These are phyloP conservation scores for Octomys mimax DNA, from an alignment of 2,797 vertebrate genomes.

Conservation along the genomic window DNA sequence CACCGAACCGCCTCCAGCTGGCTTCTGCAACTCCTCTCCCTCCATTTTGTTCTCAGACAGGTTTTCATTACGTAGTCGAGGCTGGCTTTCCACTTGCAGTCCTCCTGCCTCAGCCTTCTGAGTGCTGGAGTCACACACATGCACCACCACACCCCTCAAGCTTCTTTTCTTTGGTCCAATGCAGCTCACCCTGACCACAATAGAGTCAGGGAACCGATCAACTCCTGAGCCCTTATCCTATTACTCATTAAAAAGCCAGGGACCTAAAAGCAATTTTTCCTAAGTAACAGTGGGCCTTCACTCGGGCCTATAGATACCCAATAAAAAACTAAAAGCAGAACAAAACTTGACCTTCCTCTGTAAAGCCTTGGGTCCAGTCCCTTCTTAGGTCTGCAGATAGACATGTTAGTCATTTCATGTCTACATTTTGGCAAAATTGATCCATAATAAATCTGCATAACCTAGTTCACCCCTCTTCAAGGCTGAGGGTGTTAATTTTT, in stretches of 20 bases:
- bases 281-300: not conserved
- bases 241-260: not conserved
- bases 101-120: not conserved
- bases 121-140: not conserved
- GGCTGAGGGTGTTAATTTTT: not conserved
- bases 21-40: not conserved
- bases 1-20: not conserved
- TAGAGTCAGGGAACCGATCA: not conserved
- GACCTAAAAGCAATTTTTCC: not conserved
- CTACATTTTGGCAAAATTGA: not conserved
- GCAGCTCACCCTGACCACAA: not conserved
- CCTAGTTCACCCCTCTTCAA: not conserved
- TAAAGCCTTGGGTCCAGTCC: not conserved
- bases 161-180: not conserved
- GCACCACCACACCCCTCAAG: not conserved
- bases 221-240: not conserved
- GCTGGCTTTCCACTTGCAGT: not conserved
- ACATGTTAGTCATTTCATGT: not conserved
- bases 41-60: not conserved
- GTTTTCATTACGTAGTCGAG: not conserved
- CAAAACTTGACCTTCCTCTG: not conserved
- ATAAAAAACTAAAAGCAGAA: not conserved
- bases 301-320: not conserved
- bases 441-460: not conserved
- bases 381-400: not conserved